Conservation (phyloP, 2,888 invertebrate genomes). For the Mesochorus sp. region DNA sequence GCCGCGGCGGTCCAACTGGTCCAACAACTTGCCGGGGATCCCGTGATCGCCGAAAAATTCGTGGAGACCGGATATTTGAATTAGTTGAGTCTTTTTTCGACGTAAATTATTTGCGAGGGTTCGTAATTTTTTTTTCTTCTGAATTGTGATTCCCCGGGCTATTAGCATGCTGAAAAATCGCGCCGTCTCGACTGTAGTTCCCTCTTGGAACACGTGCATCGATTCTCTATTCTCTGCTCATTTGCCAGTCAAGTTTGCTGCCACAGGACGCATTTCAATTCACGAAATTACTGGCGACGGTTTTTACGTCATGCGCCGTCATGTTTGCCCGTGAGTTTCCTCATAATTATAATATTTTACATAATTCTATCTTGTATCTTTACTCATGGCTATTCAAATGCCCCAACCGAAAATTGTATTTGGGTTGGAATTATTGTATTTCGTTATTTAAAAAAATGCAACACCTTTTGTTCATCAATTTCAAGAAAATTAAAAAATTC, state of each 20-base stretch:
- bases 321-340: constrained; percentile 72
- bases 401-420: too few relatives aligned
- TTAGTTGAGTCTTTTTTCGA: constrained; percentile 71
- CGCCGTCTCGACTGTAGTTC: constrained; percentile 79
- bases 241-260: constrained; percentile 86
- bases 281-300: constrained; percentile 84
- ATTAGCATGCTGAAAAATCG: constrained; percentile 84
- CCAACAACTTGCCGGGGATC: constrained; percentile 69
- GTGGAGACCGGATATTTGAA: constrained; percentile 70
- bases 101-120: neutral
- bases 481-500: too few relatives aligned
- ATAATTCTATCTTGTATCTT: too few relatives aligned
- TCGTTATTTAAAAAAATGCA: too few relatives aligned
- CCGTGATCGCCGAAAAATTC: constrained; percentile 66
- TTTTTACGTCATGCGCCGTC: constrained; percentile 75
- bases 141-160: too few relatives aligned
- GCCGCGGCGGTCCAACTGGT: constrained; percentile 69
- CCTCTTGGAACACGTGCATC: constrained; percentile 85
- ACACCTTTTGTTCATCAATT: too few relatives aligned
- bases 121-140: neutral
- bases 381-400: too few relatives aligned
- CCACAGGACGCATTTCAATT: constrained; percentile 85
- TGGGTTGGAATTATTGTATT: too few relatives aligned
- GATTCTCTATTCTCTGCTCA: constrained; percentile 85
- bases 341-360: too few relatives aligned